These are phyloP conservation scores for Drosophila diplacantha DNA, from an alignment of 2,888 invertebrate species.

Conservation along the genomic window DNA sequence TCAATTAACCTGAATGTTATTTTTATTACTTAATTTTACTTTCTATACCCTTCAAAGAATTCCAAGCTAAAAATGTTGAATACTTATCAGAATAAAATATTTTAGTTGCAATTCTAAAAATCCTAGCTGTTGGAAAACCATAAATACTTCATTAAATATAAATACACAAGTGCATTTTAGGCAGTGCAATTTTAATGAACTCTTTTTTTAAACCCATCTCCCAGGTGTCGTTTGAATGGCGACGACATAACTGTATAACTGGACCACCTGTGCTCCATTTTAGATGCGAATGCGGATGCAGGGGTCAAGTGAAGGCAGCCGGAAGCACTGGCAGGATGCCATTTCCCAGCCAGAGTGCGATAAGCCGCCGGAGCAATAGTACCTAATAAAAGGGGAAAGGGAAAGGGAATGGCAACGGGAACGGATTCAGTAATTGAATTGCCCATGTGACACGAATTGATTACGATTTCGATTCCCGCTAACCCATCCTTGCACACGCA, in stretches of 20 bases:
- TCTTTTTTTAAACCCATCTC: background rate
- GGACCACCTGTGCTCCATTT: slow-evolving; percentile 41
- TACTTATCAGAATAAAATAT: background rate
- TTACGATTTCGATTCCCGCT: slow-evolving; percentile 43
- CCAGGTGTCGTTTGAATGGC: slow-evolving; percentile 1
- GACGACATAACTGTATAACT: slow-evolving; percentile 32
- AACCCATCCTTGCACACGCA: slow-evolving; percentile 22
- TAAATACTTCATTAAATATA: slow-evolving; percentile 4
- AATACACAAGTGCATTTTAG: slow-evolving; percentile 3
- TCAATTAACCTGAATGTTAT: background rate
- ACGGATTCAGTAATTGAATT: slow-evolving; percentile 56
- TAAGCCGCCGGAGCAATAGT: slow-evolving; percentile 41
- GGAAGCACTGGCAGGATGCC: slow-evolving; percentile 62
- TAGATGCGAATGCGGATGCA: slow-evolving; percentile 14
- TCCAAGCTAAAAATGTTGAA: background rate
- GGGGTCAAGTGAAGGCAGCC: slow-evolving; percentile 38
- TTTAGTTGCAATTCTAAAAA: background rate
- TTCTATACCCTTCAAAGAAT: background rate
- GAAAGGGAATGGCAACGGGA: slow-evolving; percentile 9
- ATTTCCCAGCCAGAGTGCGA: slow-evolving; percentile 50
- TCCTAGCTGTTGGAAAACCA: background rate
- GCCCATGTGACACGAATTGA: slow-evolving; percentile 65
- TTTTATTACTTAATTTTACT: background rate
- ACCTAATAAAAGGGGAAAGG: slow-evolving; percentile 20
- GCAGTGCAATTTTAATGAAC: background rate